Evolutionary conservation across 2,113 vertebrate genomes (phyloP).

Genomic region (Sardina pilchardus): DNA sequence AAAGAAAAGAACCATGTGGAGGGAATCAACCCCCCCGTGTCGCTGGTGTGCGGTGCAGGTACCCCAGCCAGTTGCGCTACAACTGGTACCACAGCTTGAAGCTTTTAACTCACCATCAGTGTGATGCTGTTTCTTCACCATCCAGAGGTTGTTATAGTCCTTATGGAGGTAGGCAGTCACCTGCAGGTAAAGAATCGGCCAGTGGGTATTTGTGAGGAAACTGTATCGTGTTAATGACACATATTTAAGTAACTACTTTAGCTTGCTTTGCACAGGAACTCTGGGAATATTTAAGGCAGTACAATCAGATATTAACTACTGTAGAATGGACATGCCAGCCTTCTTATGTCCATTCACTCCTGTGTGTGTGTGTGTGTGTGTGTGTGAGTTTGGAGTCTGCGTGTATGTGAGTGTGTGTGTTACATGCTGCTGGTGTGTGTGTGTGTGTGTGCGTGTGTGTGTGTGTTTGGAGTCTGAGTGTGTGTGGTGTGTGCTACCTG

Average conservation of each 20-base stretch:
- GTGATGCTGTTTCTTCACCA: conserved; percentile 81
- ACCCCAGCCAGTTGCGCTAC: no score
- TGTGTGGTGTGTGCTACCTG: conserved; percentile 74
- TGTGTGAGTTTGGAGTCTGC: background rate
- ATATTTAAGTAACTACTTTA: no score
- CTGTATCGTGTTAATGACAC: background rate
- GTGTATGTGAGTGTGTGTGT: background rate
- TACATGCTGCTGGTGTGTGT: background rate
- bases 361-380: background rate
- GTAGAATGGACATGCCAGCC: background rate
- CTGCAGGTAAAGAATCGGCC: conserved; percentile 60
- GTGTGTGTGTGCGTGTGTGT: background rate
- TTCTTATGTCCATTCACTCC: no score
- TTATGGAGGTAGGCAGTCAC: conserved; percentile 96
- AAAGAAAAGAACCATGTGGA: no score
- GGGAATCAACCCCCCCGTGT: no score
- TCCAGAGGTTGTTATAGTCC: conserved; percentile 95
- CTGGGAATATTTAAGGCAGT: no score
- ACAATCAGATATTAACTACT: background rate
- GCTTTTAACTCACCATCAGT: conserved; percentile 73
- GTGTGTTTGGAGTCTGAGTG: background rate
- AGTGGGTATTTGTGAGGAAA: background rate
- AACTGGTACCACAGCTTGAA: no score
- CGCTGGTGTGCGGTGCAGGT: no score
- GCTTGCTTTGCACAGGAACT: no score